A percentile compares a stretch with the other conserved stretches of the same genome.
Evolutionary conservation across 2,113 vertebrate species (phyloP).

Genomic region (Trogon surrucura): DNA sequence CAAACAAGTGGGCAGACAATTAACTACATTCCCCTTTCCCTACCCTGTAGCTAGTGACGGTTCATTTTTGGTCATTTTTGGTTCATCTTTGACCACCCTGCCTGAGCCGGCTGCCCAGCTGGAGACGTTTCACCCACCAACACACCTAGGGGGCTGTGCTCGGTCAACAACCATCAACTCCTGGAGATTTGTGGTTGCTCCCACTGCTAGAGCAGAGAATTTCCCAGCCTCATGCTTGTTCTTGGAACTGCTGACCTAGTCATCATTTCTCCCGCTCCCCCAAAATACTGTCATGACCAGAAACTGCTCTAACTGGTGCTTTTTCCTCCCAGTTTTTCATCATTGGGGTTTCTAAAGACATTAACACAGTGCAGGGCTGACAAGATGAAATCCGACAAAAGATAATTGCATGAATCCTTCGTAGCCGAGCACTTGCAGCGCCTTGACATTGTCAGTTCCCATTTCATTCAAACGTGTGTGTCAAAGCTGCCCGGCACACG

Average conservation of each 20-base stretch:
- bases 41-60: background rate
- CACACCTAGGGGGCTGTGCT: too few relatives aligned
- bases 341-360: constrained; percentile 48
- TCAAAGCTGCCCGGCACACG: background rate
- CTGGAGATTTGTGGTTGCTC: fast-evolving
- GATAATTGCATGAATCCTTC: constrained; percentile 70
- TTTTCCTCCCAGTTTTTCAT: background rate
- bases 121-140: background rate
- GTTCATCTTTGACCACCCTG: background rate
- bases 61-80: too few relatives aligned
- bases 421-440: constrained; percentile 1
- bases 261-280: background rate
- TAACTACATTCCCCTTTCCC: background rate
- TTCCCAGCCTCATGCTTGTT: background rate
- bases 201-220: fast-evolving
- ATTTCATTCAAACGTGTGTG: constrained; percentile 59
- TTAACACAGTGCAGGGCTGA: constrained; percentile 24
- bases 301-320: background rate
- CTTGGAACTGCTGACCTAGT: fast-evolving
- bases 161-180: fast-evolving
- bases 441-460: constrained; percentile 72
- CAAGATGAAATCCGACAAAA: constrained; percentile 78
- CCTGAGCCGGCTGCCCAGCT: background rate
- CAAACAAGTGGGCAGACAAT: fast-evolving
- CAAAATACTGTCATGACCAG: background rate